These are phyloP conservation scores for Anagrus nilaparvatae DNA, from an alignment of 1,140 invertebrate genomes.

Conservation along the genomic window DNA sequence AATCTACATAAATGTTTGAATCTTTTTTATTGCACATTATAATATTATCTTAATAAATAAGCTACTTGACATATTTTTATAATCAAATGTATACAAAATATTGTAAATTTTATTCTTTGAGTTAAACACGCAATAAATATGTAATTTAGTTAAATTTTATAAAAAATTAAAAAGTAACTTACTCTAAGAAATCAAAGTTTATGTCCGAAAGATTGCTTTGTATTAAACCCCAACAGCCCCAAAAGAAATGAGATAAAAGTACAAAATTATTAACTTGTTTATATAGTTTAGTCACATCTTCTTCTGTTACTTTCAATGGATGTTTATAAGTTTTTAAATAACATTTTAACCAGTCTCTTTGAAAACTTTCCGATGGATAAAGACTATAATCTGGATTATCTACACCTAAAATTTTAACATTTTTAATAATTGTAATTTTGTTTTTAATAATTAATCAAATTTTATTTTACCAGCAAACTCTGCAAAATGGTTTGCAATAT, in stretches of 20 bases:
- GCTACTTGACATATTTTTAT: no score
- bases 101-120: no score
- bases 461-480: constrained; percentile 81
- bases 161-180: constrained; percentile 38
- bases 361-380: constrained; percentile 73
- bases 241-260: constrained; percentile 77
- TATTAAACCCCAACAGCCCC: constrained; percentile 87
- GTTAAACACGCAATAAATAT: no score
- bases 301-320: constrained; percentile 39
- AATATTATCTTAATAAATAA: constrained; percentile 4
- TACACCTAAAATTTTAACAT: constrained; percentile 45
- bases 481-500: constrained; percentile 96
- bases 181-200: constrained; percentile 90
- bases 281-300: constrained; percentile 60
- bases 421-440: constrained; percentile 3
- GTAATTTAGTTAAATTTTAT: neutral
- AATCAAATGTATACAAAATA: no score
- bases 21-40: neutral
- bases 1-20: constrained; percentile 9
- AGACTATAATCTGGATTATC: constrained; percentile 62
- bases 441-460: constrained; percentile 5
- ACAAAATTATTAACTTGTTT: constrained; percentile 71
- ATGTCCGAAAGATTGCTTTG: constrained; percentile 85
- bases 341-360: constrained; percentile 67
- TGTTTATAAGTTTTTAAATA: constrained; percentile 61